Conservation (phyloP, 1,140 invertebrate genomes). For the Halictus rubicundus region DNA sequence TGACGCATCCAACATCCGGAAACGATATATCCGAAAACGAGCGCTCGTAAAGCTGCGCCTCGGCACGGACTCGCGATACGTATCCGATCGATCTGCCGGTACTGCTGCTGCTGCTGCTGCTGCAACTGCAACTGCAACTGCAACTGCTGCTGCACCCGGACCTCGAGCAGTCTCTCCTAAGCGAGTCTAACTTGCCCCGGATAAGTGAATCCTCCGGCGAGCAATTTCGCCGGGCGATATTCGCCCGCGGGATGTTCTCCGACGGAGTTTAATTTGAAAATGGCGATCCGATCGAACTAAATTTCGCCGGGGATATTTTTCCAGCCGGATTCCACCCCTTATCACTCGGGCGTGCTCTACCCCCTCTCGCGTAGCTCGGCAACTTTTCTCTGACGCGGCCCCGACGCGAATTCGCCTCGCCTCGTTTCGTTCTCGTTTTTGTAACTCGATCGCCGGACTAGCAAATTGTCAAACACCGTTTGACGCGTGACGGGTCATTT, state of each 20-base stretch:
- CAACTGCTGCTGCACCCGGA: not conserved
- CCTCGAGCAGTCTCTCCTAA: not conserved
- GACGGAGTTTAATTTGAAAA: slow-evolving; percentile 26
- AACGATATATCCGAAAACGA: slow-evolving; percentile 42
- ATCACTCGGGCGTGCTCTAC: too few species aligned
- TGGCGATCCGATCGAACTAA: not conserved
- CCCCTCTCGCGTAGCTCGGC: too few species aligned
- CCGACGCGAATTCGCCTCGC: not conserved
- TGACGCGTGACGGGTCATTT: too few species aligned
- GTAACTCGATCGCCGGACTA: too few species aligned
- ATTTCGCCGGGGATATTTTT: slow-evolving; percentile 1
- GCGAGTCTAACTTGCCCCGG: not conserved
- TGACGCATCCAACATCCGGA: slow-evolving; percentile 32
- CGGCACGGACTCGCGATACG: slow-evolving; percentile 1
- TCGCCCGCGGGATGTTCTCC: not conserved
- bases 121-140: not conserved
- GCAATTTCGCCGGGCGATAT: slow-evolving; percentile 21
- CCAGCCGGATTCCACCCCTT: not conserved
- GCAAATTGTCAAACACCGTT: too few species aligned
- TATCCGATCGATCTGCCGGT: slow-evolving; percentile 20
- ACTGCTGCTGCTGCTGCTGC: not conserved
- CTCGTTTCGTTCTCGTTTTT: not conserved
- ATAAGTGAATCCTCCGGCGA: slow-evolving; percentile 31
- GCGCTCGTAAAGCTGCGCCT: slow-evolving; percentile 26
- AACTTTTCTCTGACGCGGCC: not conserved